Evolutionary conservation across 2,113 vertebrate species (phyloP), one percentile per base, ranked within the genome.

Genomic region (Psittacula cyanocephala): DNA sequence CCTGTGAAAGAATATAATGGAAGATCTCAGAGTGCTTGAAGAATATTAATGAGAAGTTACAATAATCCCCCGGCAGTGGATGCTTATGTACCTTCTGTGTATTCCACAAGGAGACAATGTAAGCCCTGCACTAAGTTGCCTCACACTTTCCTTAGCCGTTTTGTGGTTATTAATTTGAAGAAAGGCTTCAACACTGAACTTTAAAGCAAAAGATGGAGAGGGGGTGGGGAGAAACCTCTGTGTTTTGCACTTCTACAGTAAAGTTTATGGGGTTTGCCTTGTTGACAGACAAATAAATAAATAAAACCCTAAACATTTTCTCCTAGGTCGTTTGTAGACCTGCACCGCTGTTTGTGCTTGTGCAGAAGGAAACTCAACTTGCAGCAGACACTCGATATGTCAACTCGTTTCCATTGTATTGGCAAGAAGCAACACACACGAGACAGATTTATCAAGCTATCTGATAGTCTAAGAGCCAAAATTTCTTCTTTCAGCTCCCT

Each of bases 371-470:
- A 95, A 91, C 69, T 84, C 76, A 64, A 17, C 86, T 86, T 81
- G 55, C 72, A 89, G 76, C 76, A 95, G 85, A 80, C 90, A 92
- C 1, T 0, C 1, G 15, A 93, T 80, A 71, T 68, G 77, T 96
- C 90, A 86, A 84, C 91, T 81, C 27, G 50, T 93, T 95, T 78
- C 84, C 69, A 92, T 88, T 92, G 81, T 95, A 95, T 81, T 89
- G 84, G 87, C 86, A 95, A 91, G 91, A 92, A 92, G 80, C 46
- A 90, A 85, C 89, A 89, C 68, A 92, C 47, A 88, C 49, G 86
- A 80, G 83, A 93, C 74, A 92, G 86, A 95, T 96, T 84, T 95
- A 95, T 93, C 93, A 91, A 96, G 71, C 64, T 93, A 93, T 95
- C 96, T 95, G 92, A 86, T 94, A 91, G 72, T 93, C 80, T 63